These are phyloP conservation scores for Drosophila merina DNA, from an alignment of 2,888 invertebrate genomes.

Conservation along the genomic window DNA sequence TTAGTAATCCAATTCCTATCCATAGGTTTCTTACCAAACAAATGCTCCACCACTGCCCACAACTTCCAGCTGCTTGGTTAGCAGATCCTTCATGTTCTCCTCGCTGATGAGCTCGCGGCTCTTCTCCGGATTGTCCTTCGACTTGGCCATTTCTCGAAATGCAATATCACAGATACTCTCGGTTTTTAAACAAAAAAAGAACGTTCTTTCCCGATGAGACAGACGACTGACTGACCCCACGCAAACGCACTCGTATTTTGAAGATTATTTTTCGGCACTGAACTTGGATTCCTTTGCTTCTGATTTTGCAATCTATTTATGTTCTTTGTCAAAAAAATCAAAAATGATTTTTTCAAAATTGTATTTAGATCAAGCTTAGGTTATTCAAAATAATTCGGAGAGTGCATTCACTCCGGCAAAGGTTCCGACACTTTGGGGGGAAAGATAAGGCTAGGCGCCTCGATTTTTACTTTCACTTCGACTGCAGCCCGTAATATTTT, in stretches of 20 bases:
- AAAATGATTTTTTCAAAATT: constrained; percentile 13
- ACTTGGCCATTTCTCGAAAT: constrained; percentile 48
- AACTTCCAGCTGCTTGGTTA: constrained; percentile 81
- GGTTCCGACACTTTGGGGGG: background rate
- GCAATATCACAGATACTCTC: constrained; percentile 22
- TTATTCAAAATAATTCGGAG: constrained; percentile 19
- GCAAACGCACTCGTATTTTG: constrained; percentile 12
- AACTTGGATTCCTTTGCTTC: constrained; percentile 53
- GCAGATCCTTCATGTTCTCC: constrained; percentile 81
- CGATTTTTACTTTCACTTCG: constrained; percentile 64
- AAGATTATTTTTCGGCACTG: constrained; percentile 55
- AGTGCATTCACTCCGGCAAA: constrained; percentile 49
- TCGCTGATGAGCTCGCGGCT: constrained; percentile 76
- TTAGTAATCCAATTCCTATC: too few relatives aligned
- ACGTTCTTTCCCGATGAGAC: background rate
- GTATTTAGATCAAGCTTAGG: constrained; percentile 45
- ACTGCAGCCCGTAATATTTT: constrained; percentile 27
- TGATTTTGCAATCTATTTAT: constrained; percentile 48
- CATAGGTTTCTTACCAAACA: constrained; percentile 75
- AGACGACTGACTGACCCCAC: constrained; percentile 22
- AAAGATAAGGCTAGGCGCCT: constrained; percentile 8
- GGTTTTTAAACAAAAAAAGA: too few relatives aligned
- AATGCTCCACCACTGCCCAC: constrained; percentile 82
- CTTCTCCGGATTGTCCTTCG: constrained; percentile 70
- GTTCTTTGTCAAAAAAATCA: constrained; percentile 34